These are phyloP conservation scores for Tetramorium alpestre DNA, from an alignment of 1,140 invertebrate genomes.

Conservation along the genomic window DNA sequence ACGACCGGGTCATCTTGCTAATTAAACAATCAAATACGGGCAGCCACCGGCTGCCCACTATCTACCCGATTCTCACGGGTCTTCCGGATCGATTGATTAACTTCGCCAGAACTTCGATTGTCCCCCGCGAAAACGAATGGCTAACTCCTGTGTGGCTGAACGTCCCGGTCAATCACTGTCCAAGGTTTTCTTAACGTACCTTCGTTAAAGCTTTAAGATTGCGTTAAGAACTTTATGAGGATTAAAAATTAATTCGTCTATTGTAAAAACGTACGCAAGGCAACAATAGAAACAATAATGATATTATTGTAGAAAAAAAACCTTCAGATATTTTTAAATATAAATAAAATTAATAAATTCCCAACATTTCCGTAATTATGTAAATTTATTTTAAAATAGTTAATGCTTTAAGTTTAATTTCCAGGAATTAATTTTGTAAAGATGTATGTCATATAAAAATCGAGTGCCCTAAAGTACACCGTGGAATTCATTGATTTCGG, in stretches of 20 bases:
- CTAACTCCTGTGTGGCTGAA: not conserved
- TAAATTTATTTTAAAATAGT: not conserved
- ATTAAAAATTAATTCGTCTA: not conserved
- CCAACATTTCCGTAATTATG: not conserved
- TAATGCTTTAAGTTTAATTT: not conserved
- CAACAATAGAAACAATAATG: not conserved
- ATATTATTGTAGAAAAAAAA: not conserved
- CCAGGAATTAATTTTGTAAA: not conserved
- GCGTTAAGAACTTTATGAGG: no score
- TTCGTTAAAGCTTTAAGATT: constrained; percentile 14
- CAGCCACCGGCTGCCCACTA: constrained; percentile 75
- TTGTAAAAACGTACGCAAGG: not conserved
- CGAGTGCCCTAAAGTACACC: not conserved
- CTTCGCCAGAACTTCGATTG: constrained; percentile 83
- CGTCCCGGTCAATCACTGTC: constrained; percentile 7
- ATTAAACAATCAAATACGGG: constrained; percentile 87
- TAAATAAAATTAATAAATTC: not conserved
- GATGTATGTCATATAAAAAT: not conserved
- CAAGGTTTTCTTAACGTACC: constrained; percentile 6
- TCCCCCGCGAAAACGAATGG: constrained; percentile 59
- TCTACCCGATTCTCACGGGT: constrained; percentile 78
- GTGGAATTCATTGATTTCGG: no score
- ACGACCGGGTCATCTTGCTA: constrained; percentile 85
- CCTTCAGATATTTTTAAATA: not conserved
- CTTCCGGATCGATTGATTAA: constrained; percentile 82